Evolutionary conservation across 1,140 invertebrate species (phyloP), one percentile per base, ranked within the genome.

Genomic region (Trachymyrmex septentrionalis): DNA sequence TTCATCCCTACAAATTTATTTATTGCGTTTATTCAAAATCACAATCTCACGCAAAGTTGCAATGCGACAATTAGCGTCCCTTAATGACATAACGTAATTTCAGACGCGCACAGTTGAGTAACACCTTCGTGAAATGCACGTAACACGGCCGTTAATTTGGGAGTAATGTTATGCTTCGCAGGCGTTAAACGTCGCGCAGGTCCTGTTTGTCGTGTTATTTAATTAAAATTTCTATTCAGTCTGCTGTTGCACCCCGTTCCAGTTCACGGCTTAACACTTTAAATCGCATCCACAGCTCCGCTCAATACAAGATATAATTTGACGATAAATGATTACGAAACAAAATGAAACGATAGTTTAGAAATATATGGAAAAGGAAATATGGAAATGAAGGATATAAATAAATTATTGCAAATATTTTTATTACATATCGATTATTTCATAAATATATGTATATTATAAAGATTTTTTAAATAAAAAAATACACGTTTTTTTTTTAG

Each of bases 81-180:
- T 85, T 77, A 69, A 85, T 77, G 72, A 77, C 63, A 53, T 77
- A 85, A 87, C 72, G 72, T 85, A 77, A 86, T 87, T 87, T 87
- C 63, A 30, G 55, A 63, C 72, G 77, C 19, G 80, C 27, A 59
- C 61, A 44, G 67, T 86, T 64, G 44, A 64, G 38, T 75, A 61
- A 48, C 64, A 86, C 61, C 55, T 80, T 69, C 73, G 73, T 77
- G 48, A 72, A 84, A 61, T 48, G 59, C 50, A 77, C 48, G 44
- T 80, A 66, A 80, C 64, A 10, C 63, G 50, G 30, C 24, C 30
- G 85, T 86, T 78, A 81, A 61, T 80, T 77, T 84, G 44, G 38
- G n/a, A 84, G 53, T 82, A 82, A 84, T 75, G 80, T 75, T 75
- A 84, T 75, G 80, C 69, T 84, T 75, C 55, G 80, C 55, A 61